phyloP scores from a whole-genome alignment of 2,888 invertebrate species.

The Bombylius discolor region DNA sequence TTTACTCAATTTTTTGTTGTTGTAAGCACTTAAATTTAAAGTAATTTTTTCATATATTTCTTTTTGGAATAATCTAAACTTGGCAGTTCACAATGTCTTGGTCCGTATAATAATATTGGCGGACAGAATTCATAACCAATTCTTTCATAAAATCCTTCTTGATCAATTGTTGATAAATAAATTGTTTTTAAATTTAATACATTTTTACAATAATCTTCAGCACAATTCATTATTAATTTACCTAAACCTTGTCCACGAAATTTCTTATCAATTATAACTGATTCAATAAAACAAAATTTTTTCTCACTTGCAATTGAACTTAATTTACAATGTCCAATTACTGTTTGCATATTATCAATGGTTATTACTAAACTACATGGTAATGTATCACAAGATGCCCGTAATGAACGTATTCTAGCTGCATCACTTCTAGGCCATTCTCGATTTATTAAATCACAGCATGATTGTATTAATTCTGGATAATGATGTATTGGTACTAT shows the following conservation, averaged over 20 bases:
- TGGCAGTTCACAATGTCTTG: slow-evolving; percentile 33
- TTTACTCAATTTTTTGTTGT: no score
- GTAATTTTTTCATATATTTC: slow-evolving; percentile 36
- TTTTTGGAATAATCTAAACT: slow-evolving; percentile 32
- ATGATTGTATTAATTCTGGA: slow-evolving; percentile 55
- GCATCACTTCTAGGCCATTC: slow-evolving; percentile 77
- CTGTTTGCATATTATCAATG: slow-evolving; percentile 38
- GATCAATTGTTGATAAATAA: slow-evolving; percentile 58
- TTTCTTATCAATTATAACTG: slow-evolving; percentile 60
- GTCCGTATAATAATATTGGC: slow-evolving; percentile 57
- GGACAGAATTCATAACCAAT: slow-evolving; percentile 57
- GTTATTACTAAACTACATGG: slow-evolving; percentile 61
- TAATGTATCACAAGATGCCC: slow-evolving; percentile 56
- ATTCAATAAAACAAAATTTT: slow-evolving; percentile 65
- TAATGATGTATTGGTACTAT: slow-evolving; percentile 60
- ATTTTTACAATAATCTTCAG: slow-evolving; percentile 58
- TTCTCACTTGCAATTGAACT: slow-evolving; percentile 55
- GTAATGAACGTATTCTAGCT: slow-evolving; percentile 61
- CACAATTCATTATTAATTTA: slow-evolving; percentile 56
- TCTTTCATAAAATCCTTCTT: slow-evolving; percentile 61
- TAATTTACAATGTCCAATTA: slow-evolving; percentile 71
- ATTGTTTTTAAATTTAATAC: slow-evolving; percentile 48
- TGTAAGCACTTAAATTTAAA: slow-evolving; percentile 18
- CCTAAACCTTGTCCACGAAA: slow-evolving; percentile 66
- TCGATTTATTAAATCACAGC: slow-evolving; percentile 66